A percentile compares a stretch with the other conserved stretches of the same genome.
Conservation (phyloP, 1,140 invertebrate genomes). For the Drosophila jambulina region DNA sequence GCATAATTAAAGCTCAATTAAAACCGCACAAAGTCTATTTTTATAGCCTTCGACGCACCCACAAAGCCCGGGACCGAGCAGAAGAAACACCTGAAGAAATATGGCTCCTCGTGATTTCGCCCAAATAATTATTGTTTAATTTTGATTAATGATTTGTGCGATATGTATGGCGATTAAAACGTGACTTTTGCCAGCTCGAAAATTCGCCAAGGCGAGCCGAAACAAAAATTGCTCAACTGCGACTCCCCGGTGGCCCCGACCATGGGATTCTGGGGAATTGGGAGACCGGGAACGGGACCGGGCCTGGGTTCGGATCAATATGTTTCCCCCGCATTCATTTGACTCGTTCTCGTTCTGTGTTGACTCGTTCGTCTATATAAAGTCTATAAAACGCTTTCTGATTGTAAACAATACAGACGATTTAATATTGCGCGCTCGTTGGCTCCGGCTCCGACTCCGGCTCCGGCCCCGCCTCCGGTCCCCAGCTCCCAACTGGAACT, state of each 20-base stretch:
- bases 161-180: conserved; percentile 73
- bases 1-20: conserved; percentile 80
- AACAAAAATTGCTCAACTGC: conserved; percentile 55
- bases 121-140: conserved; percentile 81
- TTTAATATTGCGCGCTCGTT: conserved; percentile 79
- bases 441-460: conserved; percentile 26
- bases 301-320: conserved; percentile 62
- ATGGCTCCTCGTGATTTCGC: conserved; percentile 45
- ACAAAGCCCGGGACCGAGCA: conserved; percentile 23
- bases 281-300: conserved; percentile 10
- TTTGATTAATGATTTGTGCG: conserved; percentile 78
- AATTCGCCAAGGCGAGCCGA: conserved; percentile 45
- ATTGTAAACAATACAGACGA: conserved; percentile 83
- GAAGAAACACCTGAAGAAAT: conserved; percentile 52
- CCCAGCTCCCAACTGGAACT: conserved; percentile 33
- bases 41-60: conserved; percentile 58
- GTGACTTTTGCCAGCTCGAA: conserved; percentile 65
- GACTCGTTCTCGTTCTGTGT: conserved; percentile 21
- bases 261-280: conserved; percentile 61
- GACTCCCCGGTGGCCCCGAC: conserved; percentile 37
- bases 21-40: conserved; percentile 52
- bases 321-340: conserved; percentile 38
- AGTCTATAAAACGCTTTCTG: conserved; percentile 82
- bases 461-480: conserved; percentile 13
- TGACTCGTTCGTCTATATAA: conserved; percentile 63